Evolutionary conservation across 2,888 invertebrate species (phyloP).

Genomic region (Vanessa cardui): DNA sequence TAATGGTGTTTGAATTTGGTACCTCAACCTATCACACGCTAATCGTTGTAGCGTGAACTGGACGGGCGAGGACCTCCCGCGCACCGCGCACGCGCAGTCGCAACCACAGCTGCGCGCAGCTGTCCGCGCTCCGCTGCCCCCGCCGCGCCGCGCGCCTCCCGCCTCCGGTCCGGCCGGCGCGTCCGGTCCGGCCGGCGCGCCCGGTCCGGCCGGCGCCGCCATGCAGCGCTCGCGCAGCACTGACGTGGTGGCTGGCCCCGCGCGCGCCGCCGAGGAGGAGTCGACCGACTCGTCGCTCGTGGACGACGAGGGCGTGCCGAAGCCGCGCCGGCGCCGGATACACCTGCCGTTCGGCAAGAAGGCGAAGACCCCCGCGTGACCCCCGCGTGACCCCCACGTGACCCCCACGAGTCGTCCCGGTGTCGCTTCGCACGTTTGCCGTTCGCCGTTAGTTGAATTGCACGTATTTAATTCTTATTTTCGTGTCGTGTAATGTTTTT

Average conservation of each 20-base stretch:
- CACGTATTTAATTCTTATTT: slow-evolving; percentile 18
- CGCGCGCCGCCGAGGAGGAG: slow-evolving; percentile 82
- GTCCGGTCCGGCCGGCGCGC: slow-evolving; percentile 39
- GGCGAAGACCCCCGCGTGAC: slow-evolving; percentile 81
- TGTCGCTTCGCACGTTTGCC: slow-evolving; percentile 29
- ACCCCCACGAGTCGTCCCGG: background rate
- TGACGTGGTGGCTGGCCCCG: slow-evolving; percentile 50
- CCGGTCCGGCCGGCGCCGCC: no score
- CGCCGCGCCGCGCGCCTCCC: slow-evolving; percentile 45
- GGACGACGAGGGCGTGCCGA: slow-evolving; percentile 82
- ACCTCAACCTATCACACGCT: no score
- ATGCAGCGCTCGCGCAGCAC: slow-evolving; percentile 63
- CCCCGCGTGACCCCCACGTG: background rate
- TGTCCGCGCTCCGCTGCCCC: slow-evolving; percentile 48
- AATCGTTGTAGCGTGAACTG: slow-evolving; percentile 66
- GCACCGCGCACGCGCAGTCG: slow-evolving; percentile 62
- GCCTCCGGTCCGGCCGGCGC: slow-evolving; percentile 46
- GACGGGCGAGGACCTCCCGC: slow-evolving; percentile 69
- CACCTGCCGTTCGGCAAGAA: slow-evolving; percentile 86
- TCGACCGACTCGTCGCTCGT: slow-evolving; percentile 88
- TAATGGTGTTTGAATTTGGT: no score
- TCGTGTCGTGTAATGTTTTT: background rate
- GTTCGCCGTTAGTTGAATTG: slow-evolving; percentile 16
- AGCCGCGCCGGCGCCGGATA: slow-evolving; percentile 84
- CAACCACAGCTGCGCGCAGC: slow-evolving; percentile 65